Base-by-base conservation (phyloP, 92 coral and sea anemone genomes). In the Galaxea fascicularis region DNA sequence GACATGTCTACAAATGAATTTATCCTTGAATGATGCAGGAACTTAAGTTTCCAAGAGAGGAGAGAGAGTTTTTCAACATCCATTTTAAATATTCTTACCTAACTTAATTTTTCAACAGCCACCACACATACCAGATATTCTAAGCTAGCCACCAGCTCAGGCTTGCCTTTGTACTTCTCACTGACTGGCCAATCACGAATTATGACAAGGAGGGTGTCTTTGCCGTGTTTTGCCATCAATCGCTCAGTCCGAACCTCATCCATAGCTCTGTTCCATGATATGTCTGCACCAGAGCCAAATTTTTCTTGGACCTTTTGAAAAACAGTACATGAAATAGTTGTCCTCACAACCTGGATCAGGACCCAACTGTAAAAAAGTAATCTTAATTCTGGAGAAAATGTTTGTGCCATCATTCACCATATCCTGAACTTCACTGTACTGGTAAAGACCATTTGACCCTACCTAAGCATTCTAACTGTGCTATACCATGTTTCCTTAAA, bases 181-280 rank as follows among this genome's bases (percentile, higher is more conserved):
- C 90, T 92, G 27, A 29, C 72, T 63, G 98, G 95, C 98, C 98
- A 95, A 77, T 95, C 94, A 57, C 89, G 86, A 60, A 95, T 93
- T 10, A 95, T 87, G 26, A 89, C 77, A 73, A 89, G 87, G 52
- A 95, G 80, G 28, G 92, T 79, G 20, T 82, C 75, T 69, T 51
- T 62, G 28, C 85, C 80, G 82, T 94, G 84, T 26, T 76, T 89
- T 8, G 77, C 78, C 14, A 82, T 58, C 86, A 94, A 77, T 47
- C 98, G 84, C 29, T 94, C 93, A 15, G 91, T 90, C 49, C 98
- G 93, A 16, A 95, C 95, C 71, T 95, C 98, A 62, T 95, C 98
- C 98, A 95, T 95, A 10, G 98, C 95, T 35, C 82, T 71, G 58
- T 84, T 91, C 98, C 98, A 95, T 18, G 98, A 83, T 30, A 90